These are phyloP conservation scores for Melanophora roralis DNA, from an alignment of 2,888 invertebrate species.

Conservation along the genomic window DNA sequence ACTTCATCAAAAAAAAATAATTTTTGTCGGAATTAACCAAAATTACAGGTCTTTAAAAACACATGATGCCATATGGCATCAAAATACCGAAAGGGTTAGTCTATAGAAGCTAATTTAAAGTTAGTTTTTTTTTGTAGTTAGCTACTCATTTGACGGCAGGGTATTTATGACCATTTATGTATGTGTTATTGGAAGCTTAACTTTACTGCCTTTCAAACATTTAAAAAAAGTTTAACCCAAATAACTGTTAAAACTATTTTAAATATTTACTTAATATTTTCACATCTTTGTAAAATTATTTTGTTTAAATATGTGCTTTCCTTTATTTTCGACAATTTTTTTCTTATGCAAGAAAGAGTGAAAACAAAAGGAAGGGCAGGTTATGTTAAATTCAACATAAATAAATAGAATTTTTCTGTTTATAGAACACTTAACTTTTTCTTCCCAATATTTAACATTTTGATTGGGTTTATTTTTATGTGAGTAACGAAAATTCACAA, in stretches of 20 bases:
- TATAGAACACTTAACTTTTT: too few relatives aligned
- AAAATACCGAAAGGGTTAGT: too few relatives aligned
- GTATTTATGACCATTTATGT: too few relatives aligned
- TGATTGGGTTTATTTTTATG: not conserved
- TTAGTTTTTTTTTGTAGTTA: too few relatives aligned
- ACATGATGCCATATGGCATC: too few relatives aligned
- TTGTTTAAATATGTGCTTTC: not conserved
- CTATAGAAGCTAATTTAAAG: too few relatives aligned
- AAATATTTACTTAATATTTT: slow-evolving; percentile 74
- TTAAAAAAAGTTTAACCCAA: slow-evolving; percentile 70
- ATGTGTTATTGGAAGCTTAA: slow-evolving; percentile 20
- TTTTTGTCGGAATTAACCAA: too few relatives aligned
- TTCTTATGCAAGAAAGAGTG: slow-evolving; percentile 21
- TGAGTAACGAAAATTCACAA: not conserved
- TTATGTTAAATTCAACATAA: too few relatives aligned
- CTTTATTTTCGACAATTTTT: not conserved
- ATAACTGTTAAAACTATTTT: slow-evolving; percentile 74
- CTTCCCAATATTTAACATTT: slow-evolving; percentile 33
- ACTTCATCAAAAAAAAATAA: too few relatives aligned
- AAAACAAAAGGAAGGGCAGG: not conserved
- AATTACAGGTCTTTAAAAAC: too few relatives aligned
- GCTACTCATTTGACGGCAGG: too few relatives aligned
- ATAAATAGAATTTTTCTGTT: too few relatives aligned
- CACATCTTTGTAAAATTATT: slow-evolving; percentile 58
- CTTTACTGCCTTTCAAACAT: slow-evolving; percentile 18